A percentile compares a stretch with the other conserved stretches of the same genome.
These are phyloP conservation scores for Ctenicera cuprea DNA, from an alignment of 2,888 invertebrate species.

Conservation along the genomic window DNA sequence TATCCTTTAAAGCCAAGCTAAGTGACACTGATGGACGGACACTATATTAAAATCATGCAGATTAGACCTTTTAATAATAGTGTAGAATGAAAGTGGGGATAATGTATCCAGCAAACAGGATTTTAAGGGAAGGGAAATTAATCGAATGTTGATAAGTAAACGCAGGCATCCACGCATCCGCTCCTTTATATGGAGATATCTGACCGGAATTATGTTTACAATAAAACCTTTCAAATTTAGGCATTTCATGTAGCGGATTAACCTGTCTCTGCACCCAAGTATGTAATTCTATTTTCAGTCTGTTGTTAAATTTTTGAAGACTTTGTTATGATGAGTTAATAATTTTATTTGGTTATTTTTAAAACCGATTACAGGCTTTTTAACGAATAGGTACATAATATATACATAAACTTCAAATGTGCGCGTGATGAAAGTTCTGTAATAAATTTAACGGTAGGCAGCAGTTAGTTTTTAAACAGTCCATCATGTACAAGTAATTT, in stretches of 20 bases:
- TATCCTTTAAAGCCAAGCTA: conserved; percentile 4
- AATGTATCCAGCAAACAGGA: neutral
- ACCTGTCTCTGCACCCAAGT: neutral
- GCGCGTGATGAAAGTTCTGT: neutral
- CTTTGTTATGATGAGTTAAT: conserved; percentile 1
- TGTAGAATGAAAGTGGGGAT: neutral
- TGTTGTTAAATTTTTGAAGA: neutral
- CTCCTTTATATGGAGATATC: neutral
- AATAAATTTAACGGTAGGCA: conserved; percentile 1
- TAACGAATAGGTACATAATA: no score
- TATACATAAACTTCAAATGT: neutral
- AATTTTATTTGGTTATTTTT: neutral
- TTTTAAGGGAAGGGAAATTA: conserved; percentile 14
- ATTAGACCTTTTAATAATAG: conserved; percentile 16
- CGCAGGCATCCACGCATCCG: no score
- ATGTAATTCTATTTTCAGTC: conserved; percentile 15
- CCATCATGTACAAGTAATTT: conserved; percentile 11
- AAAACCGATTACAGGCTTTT: neutral
- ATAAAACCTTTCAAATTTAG: neutral
- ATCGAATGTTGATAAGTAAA: conserved; percentile 11
- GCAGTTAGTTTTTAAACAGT: neutral
- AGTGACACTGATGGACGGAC: conserved; percentile 15
- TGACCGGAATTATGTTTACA: neutral
- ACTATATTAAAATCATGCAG: conserved; percentile 13
- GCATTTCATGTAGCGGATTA: conserved; percentile 5